Percentiles rank a stretch among this genome's conserved stretches.
Conservation (phyloP, 2,888 invertebrate species). For the Ophioninae sp. region DNA sequence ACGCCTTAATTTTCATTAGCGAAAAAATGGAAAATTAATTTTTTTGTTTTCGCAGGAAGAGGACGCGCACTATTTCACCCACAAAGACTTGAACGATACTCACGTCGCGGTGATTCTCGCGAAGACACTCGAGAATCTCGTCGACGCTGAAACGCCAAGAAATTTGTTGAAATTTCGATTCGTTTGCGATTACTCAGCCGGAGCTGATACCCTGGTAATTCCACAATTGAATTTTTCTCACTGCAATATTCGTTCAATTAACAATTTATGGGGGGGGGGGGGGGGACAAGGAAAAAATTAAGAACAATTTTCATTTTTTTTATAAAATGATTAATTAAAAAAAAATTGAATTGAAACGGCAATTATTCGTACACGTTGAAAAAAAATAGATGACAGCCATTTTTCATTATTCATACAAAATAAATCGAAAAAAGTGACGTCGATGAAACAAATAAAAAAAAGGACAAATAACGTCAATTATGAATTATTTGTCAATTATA, state of each 20-base stretch:
- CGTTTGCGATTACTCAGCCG: constrained; percentile 87
- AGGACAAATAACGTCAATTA: no score
- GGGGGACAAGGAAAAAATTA: no score
- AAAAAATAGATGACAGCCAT: no score
- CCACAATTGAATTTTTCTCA: background rate
- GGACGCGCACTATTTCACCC: constrained; percentile 88
- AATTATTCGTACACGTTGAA: no score
- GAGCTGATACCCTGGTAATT: constrained; percentile 85
- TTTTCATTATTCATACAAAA: no score
- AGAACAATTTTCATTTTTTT: no score
- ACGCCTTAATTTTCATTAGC: no score
- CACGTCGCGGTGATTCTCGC: constrained; percentile 89
- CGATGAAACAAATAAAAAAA: no score
- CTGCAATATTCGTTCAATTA: background rate
- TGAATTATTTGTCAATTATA: no score
- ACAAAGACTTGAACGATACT: constrained; percentile 89
- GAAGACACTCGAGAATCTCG: constrained; percentile 89
- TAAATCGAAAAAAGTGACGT: no score
- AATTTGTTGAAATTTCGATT: constrained; percentile 92
- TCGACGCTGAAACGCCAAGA: constrained; percentile 90
- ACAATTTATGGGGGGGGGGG: background rate
- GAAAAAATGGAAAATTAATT: background rate
- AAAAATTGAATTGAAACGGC: no score
- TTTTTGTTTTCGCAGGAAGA: constrained; percentile 82
- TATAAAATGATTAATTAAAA: no score